Percentiles rank a stretch among this genome's conserved stretches.
Conservation (phyloP, 1,140 invertebrate species). For the Lineus longissimus region DNA sequence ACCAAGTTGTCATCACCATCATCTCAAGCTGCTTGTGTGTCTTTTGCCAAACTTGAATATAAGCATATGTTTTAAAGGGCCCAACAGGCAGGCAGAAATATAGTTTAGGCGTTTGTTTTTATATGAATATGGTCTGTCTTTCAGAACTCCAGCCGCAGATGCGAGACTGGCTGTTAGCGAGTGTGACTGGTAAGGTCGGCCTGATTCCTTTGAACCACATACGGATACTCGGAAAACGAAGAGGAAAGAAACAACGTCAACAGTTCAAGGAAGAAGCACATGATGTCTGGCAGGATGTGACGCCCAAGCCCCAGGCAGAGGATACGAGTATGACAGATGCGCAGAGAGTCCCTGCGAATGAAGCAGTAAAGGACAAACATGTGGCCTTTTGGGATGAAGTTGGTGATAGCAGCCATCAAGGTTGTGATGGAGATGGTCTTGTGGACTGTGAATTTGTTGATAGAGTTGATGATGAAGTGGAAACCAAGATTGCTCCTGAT, state of each 20-base stretch:
- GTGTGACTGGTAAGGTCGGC: constrained; percentile 65
- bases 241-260: constrained; percentile 24
- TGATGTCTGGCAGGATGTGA: too few species aligned
- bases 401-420: too few species aligned
- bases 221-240: constrained; percentile 53
- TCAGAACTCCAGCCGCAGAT: constrained; percentile 64
- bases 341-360: too few species aligned
- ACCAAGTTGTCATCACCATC: background rate
- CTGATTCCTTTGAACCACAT: constrained; percentile 80
- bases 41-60: background rate
- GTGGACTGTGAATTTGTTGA: too few species aligned
- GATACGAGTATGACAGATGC: too few species aligned
- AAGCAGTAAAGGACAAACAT: too few species aligned
- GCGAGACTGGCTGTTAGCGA: constrained; percentile 55
- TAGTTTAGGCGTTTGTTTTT: background rate
- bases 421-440: too few species aligned
- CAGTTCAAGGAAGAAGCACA: too few species aligned
- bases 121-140: constrained; percentile 17
- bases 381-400: too few species aligned
- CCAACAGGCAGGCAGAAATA: background rate
- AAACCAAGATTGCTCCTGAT: too few species aligned
- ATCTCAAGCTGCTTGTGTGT: background rate
- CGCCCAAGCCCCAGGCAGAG: too few species aligned
- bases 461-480: too few species aligned
- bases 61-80: background rate